phyloP scores from a whole-genome alignment of 2,113 vertebrate species.

The Paradisaea rubra region DNA sequence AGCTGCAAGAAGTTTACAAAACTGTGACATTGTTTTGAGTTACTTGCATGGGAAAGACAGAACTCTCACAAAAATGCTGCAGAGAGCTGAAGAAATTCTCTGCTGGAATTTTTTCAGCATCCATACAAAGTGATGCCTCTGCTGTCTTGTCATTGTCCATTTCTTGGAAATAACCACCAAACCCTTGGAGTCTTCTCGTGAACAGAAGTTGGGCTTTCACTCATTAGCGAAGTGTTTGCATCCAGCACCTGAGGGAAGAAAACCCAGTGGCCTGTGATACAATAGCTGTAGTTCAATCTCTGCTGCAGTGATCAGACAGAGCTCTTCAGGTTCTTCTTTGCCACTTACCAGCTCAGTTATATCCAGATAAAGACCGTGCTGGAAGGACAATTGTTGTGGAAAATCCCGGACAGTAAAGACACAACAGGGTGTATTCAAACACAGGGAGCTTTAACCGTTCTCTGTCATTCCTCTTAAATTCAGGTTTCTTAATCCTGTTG shows the following conservation, averaged over 20 bases:
- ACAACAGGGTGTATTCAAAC: not conserved
- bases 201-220: not conserved
- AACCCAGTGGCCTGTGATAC: not conserved
- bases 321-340: not conserved
- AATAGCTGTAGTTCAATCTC: not conserved
- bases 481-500: not conserved
- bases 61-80: too few relatives aligned
- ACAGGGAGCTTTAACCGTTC: not conserved
- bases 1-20: too few relatives aligned
- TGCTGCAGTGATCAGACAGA: not conserved
- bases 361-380: not conserved
- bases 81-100: too few relatives aligned
- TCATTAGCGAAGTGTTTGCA: not conserved
- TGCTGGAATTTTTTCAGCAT: too few relatives aligned
- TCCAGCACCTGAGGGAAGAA: not conserved
- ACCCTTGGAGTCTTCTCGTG: not conserved
- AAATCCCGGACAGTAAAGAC: not conserved
- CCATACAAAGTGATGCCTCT: not conserved
- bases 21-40: too few relatives aligned
- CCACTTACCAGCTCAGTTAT: not conserved
- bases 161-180: not conserved
- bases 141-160: not conserved
- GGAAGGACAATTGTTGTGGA: not conserved
- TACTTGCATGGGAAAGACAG: too few relatives aligned
- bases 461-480: not conserved